Percentiles rank a stretch among this genome's conserved stretches.
phyloP scores from a whole-genome alignment of 2,797 vertebrate genomes.

The Scomberomorus guttatus region DNA sequence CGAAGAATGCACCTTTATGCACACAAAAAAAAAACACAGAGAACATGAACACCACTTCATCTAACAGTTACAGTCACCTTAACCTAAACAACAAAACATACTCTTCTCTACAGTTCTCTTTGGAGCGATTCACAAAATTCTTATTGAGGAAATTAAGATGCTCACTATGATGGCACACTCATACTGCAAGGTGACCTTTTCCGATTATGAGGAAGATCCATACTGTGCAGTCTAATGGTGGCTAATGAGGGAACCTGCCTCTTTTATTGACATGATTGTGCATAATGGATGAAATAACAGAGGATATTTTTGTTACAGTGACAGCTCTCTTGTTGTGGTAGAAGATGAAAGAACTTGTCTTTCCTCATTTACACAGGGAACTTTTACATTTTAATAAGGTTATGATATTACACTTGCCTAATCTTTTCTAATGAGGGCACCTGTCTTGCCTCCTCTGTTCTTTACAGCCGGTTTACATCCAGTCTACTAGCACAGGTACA shows the following conservation, averaged over 20 bases:
- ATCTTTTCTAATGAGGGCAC: not conserved
- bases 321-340: not conserved
- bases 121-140: not conserved
- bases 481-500: constrained; percentile 59
- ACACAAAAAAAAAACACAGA: constrained; percentile 38
- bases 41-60: not conserved
- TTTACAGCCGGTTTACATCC: not conserved
- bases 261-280: constrained; percentile 37
- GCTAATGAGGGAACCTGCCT: constrained; percentile 49
- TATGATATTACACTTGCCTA: not conserved
- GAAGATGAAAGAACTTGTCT: not conserved
- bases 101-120: not conserved
- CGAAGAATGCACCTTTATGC: constrained; percentile 95
- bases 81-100: not conserved
- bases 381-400: not conserved
- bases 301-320: not conserved
- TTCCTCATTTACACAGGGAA: not conserved
- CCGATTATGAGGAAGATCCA: constrained; percentile 18
- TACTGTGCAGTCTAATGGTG: constrained; percentile 51
- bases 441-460: not conserved
- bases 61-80: not conserved
- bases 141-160: not conserved
- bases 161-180: constrained; percentile 5
- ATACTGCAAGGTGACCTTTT: constrained; percentile 54
- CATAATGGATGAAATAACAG: constrained; percentile 43